A percentile compares a stretch with the other conserved stretches of the same genome.
phyloP scores from a whole-genome alignment of 2,113 vertebrate species.

The Corythoichthys intestinalis region DNA sequence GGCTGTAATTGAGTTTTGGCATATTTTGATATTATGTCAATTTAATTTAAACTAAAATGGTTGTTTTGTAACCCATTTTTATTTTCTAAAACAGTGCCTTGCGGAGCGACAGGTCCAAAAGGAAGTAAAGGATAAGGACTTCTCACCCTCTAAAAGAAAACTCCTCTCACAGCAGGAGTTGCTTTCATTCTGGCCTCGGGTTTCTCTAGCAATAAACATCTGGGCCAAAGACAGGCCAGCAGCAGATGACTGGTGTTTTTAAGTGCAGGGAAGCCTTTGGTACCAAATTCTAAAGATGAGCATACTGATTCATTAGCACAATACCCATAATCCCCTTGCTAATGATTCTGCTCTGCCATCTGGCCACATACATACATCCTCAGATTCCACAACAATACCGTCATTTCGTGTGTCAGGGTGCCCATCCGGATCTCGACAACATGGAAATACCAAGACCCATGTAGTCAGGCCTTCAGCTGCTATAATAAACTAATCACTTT shows the following conservation, averaged over 20 bases:
- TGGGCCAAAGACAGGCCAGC: slow-evolving; percentile 24
- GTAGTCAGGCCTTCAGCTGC: slow-evolving; percentile 50
- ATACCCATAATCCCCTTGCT: slow-evolving; percentile 19
- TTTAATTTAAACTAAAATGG: slow-evolving; percentile 62
- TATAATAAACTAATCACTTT: slow-evolving; percentile 77
- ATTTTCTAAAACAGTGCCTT: slow-evolving; percentile 51
- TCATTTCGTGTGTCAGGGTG: slow-evolving; percentile 41
- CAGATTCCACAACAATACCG: slow-evolving; percentile 41
- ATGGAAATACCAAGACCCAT: slow-evolving; percentile 49
- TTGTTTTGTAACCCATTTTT: slow-evolving; percentile 53
- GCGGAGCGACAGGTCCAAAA: slow-evolving; percentile 30
- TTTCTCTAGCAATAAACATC: slow-evolving; percentile 64
- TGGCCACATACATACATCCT: slow-evolving; percentile 23
- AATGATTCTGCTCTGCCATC: slow-evolving; percentile 14
- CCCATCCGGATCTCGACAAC: slow-evolving; percentile 37
- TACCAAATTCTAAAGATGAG: slow-evolving; percentile 51
- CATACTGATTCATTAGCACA: slow-evolving; percentile 45
- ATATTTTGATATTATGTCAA: slow-evolving; percentile 64
- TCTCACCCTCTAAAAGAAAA: slow-evolving; percentile 36
- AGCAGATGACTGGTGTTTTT: not conserved
- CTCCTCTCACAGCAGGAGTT: slow-evolving; percentile 27
- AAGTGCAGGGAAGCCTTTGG: slow-evolving; percentile 21
- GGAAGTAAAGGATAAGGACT: slow-evolving; percentile 31
- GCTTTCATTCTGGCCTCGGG: slow-evolving; percentile 47
- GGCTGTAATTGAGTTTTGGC: slow-evolving; percentile 60